A percentile compares a stretch with the other conserved stretches of the same genome.
These are phyloP conservation scores for Panagrolaimus sp. DNA, from an alignment of 1,140 invertebrate species.

Conservation along the genomic window DNA sequence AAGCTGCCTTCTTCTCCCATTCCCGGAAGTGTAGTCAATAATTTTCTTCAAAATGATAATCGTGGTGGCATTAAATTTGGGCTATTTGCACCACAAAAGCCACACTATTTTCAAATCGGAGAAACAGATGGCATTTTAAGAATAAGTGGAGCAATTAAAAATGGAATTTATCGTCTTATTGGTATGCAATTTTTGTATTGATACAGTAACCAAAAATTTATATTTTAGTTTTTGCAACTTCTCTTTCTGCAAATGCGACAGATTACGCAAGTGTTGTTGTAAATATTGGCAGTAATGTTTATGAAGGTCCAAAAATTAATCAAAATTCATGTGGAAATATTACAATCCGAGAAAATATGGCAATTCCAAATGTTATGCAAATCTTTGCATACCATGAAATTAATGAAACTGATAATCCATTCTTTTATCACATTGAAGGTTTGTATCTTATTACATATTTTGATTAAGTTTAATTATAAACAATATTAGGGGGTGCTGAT, in stretches of 20 bases:
- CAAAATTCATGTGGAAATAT: constrained; percentile 34
- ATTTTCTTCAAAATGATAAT: neutral
- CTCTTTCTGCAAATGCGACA: constrained; percentile 10
- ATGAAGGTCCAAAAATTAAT: constrained; percentile 37
- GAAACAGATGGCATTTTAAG: constrained; percentile 27
- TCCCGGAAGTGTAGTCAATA: neutral
- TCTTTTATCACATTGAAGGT: constrained; percentile 25
- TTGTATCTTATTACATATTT: too few species aligned
- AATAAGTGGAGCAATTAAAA: neutral
- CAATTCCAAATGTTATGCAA: constrained; percentile 21
- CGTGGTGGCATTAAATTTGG: neutral
- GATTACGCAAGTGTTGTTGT: constrained; percentile 23
- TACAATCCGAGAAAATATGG: constrained; percentile 34
- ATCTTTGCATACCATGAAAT: constrained; percentile 33
- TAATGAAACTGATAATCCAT: neutral
- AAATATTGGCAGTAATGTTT: neutral
- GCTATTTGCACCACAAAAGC: neutral
- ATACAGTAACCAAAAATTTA: neutral
- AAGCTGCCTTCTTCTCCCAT: neutral
- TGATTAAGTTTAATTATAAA: too few species aligned
- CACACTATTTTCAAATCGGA: neutral
- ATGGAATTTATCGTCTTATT: neutral
- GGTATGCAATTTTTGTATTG: neutral
- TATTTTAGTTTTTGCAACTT: constrained; percentile 1
- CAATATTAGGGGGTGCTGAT: constrained; percentile 31